Base-by-base conservation (phyloP, 2,888 invertebrate species). In the Heliconius sara region DNA sequence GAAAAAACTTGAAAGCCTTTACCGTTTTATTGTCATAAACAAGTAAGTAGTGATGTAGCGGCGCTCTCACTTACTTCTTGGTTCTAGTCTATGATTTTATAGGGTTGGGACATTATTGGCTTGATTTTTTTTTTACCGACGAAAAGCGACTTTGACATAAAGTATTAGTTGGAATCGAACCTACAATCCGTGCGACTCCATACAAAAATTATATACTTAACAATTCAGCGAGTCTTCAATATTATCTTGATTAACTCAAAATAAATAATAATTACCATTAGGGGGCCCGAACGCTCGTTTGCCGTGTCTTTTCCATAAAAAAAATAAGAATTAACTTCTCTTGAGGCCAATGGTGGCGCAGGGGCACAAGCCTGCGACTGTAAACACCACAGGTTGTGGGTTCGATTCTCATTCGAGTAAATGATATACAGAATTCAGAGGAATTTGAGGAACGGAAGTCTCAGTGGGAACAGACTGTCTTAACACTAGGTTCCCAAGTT, bases 21-120 rank as follows among this genome's bases (percentile, higher is more conserved):
- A 88, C 90, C 88, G 90, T 89, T 89, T 89, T 89, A 88, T 90
- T 90, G 87, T 87, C 83, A 79, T 80, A 83, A 83, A 84, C 85
- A 85, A 86, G 85, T 84, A 85, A 86, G 85, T 84, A 84, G 84
- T 85, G 87, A 86, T 86, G 85, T 84, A 81, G 85, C 82, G 74
- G 85, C 85, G 84, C 81, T 76, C 81, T 83, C 85, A 86, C 86
- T 86, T 89, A 87, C 85, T 52, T 22, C 7, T 52, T 22, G 7
- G 52, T 22, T 22, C 2, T 85, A n/a, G 34, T 25, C 13, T 73
- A 73, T 34, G 60, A 9, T 84, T 78, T 84, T 67, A 76, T 87
- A 89, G 88, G 83, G 89, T 83, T 87, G 90, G 80, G 79, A 76
- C 67, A 76, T 65, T 30, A 78, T 78, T 43, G 71, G 30, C 63